A percentile compares a stretch with the other conserved stretches of the same genome.
These are phyloP conservation scores for Propithecus coquereli DNA, from an alignment of 2,113 vertebrate species.

Conservation along the genomic window DNA sequence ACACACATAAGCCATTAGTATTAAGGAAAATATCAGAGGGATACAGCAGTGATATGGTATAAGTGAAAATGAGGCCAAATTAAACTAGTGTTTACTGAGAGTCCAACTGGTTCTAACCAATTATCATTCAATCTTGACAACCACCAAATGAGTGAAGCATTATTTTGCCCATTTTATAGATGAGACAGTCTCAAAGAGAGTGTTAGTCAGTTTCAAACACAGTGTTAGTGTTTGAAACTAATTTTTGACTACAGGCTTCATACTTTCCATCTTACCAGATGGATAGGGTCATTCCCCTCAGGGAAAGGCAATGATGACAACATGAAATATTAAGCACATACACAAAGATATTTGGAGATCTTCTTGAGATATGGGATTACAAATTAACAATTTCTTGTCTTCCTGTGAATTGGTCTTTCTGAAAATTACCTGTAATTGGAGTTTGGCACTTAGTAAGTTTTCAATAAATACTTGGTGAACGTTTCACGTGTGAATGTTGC, in stretches of 20 bases:
- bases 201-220: background rate
- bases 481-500: background rate
- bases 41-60: background rate
- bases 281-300: background rate
- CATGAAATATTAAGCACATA: background rate
- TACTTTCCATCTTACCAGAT: background rate
- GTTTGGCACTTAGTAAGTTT: background rate
- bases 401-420: constrained; percentile 12
- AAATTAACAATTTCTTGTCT: background rate
- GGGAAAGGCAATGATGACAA: background rate
- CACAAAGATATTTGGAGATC: constrained; percentile 14
- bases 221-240: background rate
- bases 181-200: background rate
- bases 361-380: background rate
- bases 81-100: background rate
- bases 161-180: background rate
- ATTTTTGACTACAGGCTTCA: background rate
- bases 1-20: background rate
- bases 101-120: background rate
- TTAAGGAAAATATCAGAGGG: background rate
- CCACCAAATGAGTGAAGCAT: background rate
- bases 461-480: background rate
- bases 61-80: background rate
- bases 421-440: background rate
- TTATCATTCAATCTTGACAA: background rate